These are phyloP conservation scores for Halictus rubicundus DNA, from an alignment of 1,140 invertebrate genomes.

Conservation along the genomic window DNA sequence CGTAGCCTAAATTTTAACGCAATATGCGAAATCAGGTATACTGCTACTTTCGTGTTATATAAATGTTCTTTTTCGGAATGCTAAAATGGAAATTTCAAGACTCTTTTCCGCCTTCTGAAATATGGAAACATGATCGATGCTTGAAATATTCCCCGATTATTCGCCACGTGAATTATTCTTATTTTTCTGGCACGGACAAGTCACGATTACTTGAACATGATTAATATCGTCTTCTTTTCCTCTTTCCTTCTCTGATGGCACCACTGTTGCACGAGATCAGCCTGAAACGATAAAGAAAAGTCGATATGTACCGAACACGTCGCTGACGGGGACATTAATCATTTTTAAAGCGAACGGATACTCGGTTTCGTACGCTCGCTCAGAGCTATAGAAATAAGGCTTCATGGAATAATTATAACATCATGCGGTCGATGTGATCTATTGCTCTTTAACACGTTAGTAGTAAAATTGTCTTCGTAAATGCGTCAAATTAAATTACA, in stretches of 20 bases:
- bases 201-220: neutral
- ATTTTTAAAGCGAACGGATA: neutral
- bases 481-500: too few relatives aligned
- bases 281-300: slow-evolving; percentile 28
- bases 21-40: too few relatives aligned
- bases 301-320: slow-evolving; percentile 12
- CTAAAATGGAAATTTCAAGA: neutral
- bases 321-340: neutral
- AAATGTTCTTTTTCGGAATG: neutral
- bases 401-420: too few relatives aligned
- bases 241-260: neutral
- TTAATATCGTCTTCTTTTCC: slow-evolving; percentile 10
- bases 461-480: too few relatives aligned
- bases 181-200: neutral
- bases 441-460: too few relatives aligned
- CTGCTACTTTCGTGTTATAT: neutral
- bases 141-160: neutral
- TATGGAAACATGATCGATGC: neutral
- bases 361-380: too few relatives aligned
- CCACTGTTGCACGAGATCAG: neutral
- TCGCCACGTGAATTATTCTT: neutral
- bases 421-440: too few relatives aligned
- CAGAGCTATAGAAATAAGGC: too few relatives aligned
- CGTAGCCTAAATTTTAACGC: too few relatives aligned
- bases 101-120: neutral